These are phyloP conservation scores for Pseudopleuronectes americanus DNA, from an alignment of 2,797 vertebrate species.

Conservation along the genomic window DNA sequence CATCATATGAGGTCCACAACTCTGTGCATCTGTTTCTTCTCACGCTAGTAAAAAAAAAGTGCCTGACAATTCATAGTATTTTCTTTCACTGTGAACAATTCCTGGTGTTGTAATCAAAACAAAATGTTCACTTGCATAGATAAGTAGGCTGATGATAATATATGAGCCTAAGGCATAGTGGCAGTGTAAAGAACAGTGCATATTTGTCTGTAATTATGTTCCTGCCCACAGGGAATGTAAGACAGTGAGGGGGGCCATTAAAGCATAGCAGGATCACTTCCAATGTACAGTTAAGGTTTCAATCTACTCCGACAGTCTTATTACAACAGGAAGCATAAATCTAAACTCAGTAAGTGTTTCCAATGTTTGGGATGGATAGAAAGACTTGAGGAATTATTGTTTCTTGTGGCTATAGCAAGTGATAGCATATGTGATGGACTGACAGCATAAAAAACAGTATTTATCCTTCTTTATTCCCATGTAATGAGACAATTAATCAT, in stretches of 20 bases:
- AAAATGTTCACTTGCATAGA: conserved; percentile 71
- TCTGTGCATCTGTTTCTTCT: conserved; percentile 80
- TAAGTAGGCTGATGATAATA: conserved; percentile 66
- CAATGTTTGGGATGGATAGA: conserved; percentile 36
- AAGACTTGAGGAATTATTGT: conserved; percentile 11
- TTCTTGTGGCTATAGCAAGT: conserved; percentile 26
- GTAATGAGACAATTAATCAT: not conserved
- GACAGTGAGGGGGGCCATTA: conserved; percentile 61
- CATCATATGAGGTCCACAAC: conserved; percentile 65
- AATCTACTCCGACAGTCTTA: conserved; percentile 64
- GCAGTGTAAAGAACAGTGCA: conserved; percentile 72
- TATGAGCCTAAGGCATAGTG: conserved; percentile 61
- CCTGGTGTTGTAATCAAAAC: conserved; percentile 76
- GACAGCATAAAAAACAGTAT: not conserved
- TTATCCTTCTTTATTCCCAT: conserved; percentile 15
- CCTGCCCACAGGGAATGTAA: conserved; percentile 68
- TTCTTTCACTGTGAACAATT: conserved; percentile 70
- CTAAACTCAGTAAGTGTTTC: conserved; percentile 36
- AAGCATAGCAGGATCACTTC: conserved; percentile 63
- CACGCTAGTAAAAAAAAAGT: conserved; percentile 60
- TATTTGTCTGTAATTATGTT: conserved; percentile 79
- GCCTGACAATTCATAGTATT: conserved; percentile 55
- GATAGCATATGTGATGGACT: not conserved
- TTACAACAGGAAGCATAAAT: conserved; percentile 60
- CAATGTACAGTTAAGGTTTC: conserved; percentile 65